Evolutionary conservation across 2,797 vertebrate genomes (phyloP), one percentile per base, ranked within the genome.

Genomic region (Ceryle rudis): DNA sequence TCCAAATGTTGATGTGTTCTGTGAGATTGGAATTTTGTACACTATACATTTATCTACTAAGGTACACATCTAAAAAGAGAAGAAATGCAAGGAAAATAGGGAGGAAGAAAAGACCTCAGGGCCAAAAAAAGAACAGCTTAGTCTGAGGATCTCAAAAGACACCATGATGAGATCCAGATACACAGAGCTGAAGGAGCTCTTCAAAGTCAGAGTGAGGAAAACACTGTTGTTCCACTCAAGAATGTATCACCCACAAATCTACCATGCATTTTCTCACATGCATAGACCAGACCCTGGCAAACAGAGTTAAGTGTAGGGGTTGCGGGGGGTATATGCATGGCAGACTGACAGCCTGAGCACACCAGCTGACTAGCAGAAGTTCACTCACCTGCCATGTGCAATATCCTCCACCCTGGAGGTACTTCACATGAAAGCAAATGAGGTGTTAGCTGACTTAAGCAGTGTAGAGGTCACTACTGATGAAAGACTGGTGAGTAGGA

Each of bases 341-440:
- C 89, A 86, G 79, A 79, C 44, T 90, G 96, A 92, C 82, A 87
- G 60, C 58, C 61, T 78, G 79, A 89, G 86, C 22, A 9, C 46
- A 52, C 35, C 37, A 26, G 74, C 35, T 54, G 66, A 75, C 42
- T 44, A 79, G 61, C 87, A 70, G 64, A 46, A 51, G 73, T 70
- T 93, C 86, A 37, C 89, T 87, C 73, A 81, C 62, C 87, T 94
- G 92, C 85, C 77, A 77, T 67, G 39, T 62, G 47, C 91, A 81
- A 58, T 86, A 65, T 71, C 81, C 64, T 93, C 69, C 1, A 7
- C 86, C 74, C 88, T 77, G 91, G 73, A 95, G 90, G 81, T 78
- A 71, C 86, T 95, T 85, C 86, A 73, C n/a, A 71, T 89, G 96
- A 96, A 97, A 96, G 94, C 66, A 95, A 95, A 96, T 86, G 73